phyloP scores from a whole-genome alignment of 2,113 vertebrate genomes.

The Plecturocebus donacophilus region DNA sequence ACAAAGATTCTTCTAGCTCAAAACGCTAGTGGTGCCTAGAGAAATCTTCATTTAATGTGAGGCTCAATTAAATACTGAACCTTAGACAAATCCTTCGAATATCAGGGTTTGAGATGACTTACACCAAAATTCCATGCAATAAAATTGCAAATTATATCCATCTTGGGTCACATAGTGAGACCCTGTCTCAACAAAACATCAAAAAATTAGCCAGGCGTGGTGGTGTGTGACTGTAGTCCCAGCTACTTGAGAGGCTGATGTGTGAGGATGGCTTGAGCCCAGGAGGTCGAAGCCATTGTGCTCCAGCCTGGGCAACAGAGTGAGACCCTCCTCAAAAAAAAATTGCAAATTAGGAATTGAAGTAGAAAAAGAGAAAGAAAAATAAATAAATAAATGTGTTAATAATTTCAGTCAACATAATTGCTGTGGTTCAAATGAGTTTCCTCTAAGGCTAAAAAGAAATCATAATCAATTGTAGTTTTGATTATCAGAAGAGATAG shows the following conservation, averaged over 20 bases:
- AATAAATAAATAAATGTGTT: not conserved
- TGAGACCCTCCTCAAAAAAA: not conserved
- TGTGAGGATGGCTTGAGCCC: no score
- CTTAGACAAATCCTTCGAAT: not conserved
- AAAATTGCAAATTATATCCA: not conserved
- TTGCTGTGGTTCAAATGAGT: not conserved
- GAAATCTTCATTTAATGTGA: not conserved
- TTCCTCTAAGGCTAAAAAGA: not conserved
- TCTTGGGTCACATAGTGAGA: no score
- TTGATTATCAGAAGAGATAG: not conserved
- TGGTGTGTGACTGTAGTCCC: no score
- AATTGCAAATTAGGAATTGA: not conserved
- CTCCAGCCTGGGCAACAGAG: no score
- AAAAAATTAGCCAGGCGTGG: no score
- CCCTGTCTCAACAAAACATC: no score
- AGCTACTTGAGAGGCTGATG: no score
- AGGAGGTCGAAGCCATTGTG: no score
- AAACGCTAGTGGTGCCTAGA: not conserved
- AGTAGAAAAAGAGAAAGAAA: conserved; percentile 8
- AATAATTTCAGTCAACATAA: not conserved
- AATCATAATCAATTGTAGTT: conserved; percentile 25
- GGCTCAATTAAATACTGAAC: not conserved
- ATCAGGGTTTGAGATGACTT: not conserved
- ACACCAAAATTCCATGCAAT: not conserved
- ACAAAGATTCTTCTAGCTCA: not conserved